phyloP scores from a whole-genome alignment of 2,888 invertebrate genomes.

The Dichetophora obliterata region DNA sequence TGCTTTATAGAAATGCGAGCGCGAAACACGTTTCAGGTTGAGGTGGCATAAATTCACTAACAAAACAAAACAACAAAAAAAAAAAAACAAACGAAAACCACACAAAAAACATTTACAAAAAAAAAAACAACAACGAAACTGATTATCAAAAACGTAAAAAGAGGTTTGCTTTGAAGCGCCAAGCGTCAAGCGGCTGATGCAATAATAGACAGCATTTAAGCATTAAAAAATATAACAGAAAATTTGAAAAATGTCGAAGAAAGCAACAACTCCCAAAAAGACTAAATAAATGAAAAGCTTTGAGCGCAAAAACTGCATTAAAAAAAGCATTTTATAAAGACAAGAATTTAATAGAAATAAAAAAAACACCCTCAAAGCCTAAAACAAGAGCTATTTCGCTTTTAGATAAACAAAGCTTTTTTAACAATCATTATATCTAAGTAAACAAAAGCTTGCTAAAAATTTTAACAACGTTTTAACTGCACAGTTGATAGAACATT shows the following conservation, averaged over 20 bases:
- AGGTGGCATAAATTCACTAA: neutral
- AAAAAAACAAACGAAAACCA: no score
- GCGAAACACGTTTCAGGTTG: conserved; percentile 21
- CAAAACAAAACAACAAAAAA: conserved; percentile 12
- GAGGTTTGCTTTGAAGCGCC: neutral
- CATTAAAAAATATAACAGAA: neutral
- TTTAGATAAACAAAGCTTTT: no score
- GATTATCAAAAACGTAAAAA: neutral
- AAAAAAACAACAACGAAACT: neutral
- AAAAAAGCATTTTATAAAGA: neutral
- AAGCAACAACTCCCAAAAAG: neutral
- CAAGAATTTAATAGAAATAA: no score
- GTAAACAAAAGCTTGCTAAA: no score
- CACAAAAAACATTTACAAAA: neutral
- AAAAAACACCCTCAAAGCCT: no score
- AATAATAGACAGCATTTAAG: neutral
- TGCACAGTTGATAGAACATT: no score
- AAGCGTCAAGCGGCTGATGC: neutral
- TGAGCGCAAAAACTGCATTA: neutral
- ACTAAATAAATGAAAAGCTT: neutral
- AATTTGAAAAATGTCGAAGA: neutral
- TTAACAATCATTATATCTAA: no score
- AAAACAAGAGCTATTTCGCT: no score
- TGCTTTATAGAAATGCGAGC: neutral
- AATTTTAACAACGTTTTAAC: no score